Conservation (phyloP, 2,797 vertebrate species). For the Spea hammondii region DNA sequence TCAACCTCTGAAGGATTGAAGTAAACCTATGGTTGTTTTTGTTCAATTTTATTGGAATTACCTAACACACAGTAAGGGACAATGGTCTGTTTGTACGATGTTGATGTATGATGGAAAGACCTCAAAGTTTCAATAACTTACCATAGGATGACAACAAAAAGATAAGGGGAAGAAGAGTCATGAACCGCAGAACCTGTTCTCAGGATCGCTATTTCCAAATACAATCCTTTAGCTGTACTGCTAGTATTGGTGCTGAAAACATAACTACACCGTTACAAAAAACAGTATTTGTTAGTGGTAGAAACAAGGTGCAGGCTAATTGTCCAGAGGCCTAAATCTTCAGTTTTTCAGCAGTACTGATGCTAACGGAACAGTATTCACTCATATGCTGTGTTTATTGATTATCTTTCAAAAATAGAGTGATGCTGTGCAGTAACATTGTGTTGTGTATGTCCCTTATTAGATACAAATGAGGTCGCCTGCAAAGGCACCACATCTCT, state of each 20-base stretch:
- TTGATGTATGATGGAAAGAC: neutral
- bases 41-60: slow-evolving; percentile 34
- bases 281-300: neutral
- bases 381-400: too few species aligned
- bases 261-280: neutral
- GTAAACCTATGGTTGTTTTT: slow-evolving; percentile 14
- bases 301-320: neutral
- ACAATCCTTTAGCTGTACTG: neutral
- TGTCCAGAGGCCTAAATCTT: neutral
- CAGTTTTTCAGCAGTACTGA: neutral
- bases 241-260: slow-evolving; percentile 25
- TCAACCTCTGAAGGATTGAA: slow-evolving; percentile 8
- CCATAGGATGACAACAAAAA: neutral
- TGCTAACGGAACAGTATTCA: neutral
- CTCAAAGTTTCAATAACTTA: neutral
- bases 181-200: neutral
- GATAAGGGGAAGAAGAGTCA: neutral
- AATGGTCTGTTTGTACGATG: slow-evolving; percentile 17
- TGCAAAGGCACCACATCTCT: neutral
- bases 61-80: slow-evolving; percentile 5
- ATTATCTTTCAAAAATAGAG: too few species aligned
- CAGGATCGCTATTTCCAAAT: neutral
- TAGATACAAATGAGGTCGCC: neutral
- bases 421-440: too few species aligned
- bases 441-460: too few species aligned